phyloP scores from a whole-genome alignment of 2,888 invertebrate species.

The Gasteruption jaculator region DNA sequence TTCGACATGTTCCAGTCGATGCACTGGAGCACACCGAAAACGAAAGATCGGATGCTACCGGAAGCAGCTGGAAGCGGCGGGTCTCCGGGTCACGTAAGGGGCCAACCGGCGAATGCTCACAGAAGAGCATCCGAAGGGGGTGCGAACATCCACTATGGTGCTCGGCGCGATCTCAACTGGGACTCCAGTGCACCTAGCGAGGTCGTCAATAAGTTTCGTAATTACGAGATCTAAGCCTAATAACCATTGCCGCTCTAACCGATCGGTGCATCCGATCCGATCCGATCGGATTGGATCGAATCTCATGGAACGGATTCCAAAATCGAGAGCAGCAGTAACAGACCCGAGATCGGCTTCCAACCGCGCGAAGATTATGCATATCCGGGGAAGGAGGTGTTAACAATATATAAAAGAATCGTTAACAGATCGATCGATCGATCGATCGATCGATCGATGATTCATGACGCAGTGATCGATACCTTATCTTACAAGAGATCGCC shows the following conservation, averaged over 20 bases:
- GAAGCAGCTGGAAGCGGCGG: constrained; percentile 53
- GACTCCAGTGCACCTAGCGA: constrained; percentile 73
- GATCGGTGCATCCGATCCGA: constrained; percentile 8
- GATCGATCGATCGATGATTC: too few species aligned
- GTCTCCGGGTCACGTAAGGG: constrained; percentile 58
- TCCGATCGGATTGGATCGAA: constrained; percentile 8
- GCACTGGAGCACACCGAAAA: constrained; percentile 90
- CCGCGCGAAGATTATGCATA: too few species aligned
- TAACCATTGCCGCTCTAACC: not conserved
- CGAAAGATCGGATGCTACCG: constrained; percentile 82
- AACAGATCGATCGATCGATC: too few species aligned
- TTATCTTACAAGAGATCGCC: too few species aligned
- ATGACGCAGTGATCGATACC: too few species aligned
- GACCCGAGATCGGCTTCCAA: too few species aligned
- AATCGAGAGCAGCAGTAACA: too few species aligned
- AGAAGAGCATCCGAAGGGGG: constrained; percentile 84
- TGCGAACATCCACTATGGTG: constrained; percentile 67
- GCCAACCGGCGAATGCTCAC: constrained; percentile 56
- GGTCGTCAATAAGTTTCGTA: constrained; percentile 82
- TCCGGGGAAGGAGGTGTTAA: too few species aligned
- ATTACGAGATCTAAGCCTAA: constrained; percentile 79
- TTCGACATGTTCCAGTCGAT: constrained; percentile 71
- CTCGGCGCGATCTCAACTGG: constrained; percentile 58
- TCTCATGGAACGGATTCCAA: too few species aligned
- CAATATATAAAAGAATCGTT: too few species aligned